These are phyloP conservation scores for Eurois occulta DNA, from an alignment of 2,888 invertebrate genomes.

Conservation along the genomic window DNA sequence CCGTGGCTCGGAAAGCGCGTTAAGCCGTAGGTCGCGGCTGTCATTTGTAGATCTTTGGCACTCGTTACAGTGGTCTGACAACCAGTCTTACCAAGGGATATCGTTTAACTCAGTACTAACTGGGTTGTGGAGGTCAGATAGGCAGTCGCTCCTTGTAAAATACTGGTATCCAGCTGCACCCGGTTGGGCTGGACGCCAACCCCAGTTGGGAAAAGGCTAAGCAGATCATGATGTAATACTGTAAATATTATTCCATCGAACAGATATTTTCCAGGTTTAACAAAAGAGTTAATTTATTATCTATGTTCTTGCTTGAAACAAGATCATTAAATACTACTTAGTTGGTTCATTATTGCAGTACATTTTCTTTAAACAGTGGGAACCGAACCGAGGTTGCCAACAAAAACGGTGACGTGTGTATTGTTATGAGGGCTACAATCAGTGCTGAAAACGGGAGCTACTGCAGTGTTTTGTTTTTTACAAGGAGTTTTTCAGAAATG, in stretches of 20 bases:
- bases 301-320: slow-evolving; percentile 8
- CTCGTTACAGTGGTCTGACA: too few species aligned
- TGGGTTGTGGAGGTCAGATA: too few species aligned
- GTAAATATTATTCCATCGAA: slow-evolving; percentile 3
- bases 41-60: too few species aligned
- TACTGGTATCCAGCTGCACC: too few species aligned
- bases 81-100: too few species aligned
- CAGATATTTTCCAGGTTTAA: neutral
- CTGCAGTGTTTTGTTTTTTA: slow-evolving; percentile 23
- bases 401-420: slow-evolving; percentile 51
- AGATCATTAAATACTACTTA: slow-evolving; percentile 39
- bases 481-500: neutral
- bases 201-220: too few species aligned
- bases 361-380: slow-evolving; percentile 18
- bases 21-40: too few species aligned
- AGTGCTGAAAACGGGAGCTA: slow-evolving; percentile 1
- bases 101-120: too few species aligned
- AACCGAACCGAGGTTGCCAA: slow-evolving; percentile 6
- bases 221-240: neutral
- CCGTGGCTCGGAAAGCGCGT: too few species aligned
- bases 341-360: slow-evolving; percentile 12
- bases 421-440: slow-evolving; percentile 26
- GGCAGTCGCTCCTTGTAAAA: too few species aligned
- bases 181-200: too few species aligned
- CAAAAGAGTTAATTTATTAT: slow-evolving; percentile 21